A percentile compares a stretch with the other conserved stretches of the same genome.
These are phyloP conservation scores for Cataglyphis albicans DNA, from an alignment of 2,888 invertebrate genomes.

Conservation along the genomic window DNA sequence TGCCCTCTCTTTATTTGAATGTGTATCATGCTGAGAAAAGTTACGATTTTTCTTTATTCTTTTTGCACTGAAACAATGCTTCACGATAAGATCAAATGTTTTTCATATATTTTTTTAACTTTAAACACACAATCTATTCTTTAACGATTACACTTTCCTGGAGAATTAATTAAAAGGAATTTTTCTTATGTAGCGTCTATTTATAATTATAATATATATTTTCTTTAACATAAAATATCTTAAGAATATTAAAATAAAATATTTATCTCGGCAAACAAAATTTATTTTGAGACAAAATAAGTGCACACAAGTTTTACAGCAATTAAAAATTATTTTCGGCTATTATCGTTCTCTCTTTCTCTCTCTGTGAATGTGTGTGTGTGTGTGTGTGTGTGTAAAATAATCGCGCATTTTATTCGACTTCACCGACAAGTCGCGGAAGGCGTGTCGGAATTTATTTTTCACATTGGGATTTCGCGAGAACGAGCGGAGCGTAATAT, in stretches of 20 bases:
- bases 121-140: neutral
- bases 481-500: slow-evolving; percentile 59
- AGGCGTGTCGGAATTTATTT: slow-evolving; percentile 42
- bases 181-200: neutral
- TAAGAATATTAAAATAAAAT: neutral
- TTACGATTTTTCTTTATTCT: neutral
- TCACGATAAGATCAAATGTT: slow-evolving; percentile 10
- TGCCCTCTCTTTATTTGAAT: neutral
- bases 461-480: slow-evolving; percentile 50
- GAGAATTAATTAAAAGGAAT: neutral
- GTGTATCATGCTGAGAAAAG: neutral
- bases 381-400: neutral
- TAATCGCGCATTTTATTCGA: slow-evolving; percentile 12
- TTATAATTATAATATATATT: neutral
- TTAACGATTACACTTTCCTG: neutral
- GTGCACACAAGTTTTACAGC: neutral
- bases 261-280: neutral
- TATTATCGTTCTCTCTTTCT: no score
- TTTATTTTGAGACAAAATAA: neutral
- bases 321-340: neutral
- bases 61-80: neutral
- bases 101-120: neutral
- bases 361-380: no score
- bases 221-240: neutral
- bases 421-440: slow-evolving; percentile 6